These are phyloP conservation scores for Cybosia mesomella DNA, from an alignment of 2,888 invertebrate species.

Conservation along the genomic window DNA sequence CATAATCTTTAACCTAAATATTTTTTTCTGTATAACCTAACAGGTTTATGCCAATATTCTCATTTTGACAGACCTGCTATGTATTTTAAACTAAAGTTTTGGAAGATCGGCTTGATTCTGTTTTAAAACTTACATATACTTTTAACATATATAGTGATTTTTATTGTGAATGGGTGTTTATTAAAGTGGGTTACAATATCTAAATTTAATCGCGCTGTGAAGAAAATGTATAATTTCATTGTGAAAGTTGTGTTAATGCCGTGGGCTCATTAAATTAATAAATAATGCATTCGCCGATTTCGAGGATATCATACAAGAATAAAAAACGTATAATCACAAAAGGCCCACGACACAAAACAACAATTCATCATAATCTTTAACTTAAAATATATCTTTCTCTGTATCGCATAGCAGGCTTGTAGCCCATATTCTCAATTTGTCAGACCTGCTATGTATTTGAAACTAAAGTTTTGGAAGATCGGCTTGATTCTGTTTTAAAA, in stretches of 20 bases:
- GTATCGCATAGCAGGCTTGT: neutral
- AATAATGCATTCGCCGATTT: neutral
- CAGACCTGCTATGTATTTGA: neutral
- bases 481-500: neutral
- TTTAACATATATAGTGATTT: neutral
- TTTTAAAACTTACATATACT: neutral
- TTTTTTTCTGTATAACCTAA: neutral
- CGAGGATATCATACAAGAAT: neutral
- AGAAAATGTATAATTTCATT: neutral
- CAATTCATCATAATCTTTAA: neutral
- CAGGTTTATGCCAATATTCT: neutral
- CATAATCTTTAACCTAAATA: neutral
- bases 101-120: neutral
- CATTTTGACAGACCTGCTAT: neutral
- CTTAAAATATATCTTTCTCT: constrained; percentile 3
- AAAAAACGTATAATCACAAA: neutral
- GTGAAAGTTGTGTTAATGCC: neutral
- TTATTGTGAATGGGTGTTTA: neutral
- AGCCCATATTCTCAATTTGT: neutral
- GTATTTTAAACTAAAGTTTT: neutral
- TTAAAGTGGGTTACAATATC: neutral
- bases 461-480: constrained; percentile 1
- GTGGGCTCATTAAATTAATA: neutral
- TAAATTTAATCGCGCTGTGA: neutral
- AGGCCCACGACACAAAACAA: neutral